phyloP scores from a whole-genome alignment of 2,113 vertebrate species.

The Hypomesus transpacificus region DNA sequence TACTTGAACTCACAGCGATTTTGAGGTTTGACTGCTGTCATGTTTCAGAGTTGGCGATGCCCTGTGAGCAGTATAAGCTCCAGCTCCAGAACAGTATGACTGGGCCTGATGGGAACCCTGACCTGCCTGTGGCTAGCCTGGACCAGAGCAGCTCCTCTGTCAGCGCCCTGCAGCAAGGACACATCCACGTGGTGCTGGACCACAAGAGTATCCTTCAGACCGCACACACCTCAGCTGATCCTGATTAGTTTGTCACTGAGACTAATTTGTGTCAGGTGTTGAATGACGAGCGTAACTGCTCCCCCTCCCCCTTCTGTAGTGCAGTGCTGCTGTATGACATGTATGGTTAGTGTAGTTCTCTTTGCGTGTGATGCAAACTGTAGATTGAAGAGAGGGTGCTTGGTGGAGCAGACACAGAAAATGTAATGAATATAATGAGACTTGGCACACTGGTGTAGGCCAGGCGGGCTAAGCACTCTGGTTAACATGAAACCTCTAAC shows the following conservation, averaged over 20 bases:
- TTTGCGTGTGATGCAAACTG: not conserved
- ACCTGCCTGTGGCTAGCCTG: constrained; percentile 73
- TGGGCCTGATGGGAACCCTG: constrained; percentile 56
- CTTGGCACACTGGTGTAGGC: not conserved
- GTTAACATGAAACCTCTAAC: not conserved
- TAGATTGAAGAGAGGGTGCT: not conserved
- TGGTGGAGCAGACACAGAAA: not conserved
- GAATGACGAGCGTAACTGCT: no score
- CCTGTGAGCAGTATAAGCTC: constrained; percentile 89
- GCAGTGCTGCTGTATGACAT: not conserved
- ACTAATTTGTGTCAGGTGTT: no score
- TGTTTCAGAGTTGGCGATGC: constrained; percentile 81
- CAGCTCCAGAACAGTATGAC: constrained; percentile 82
- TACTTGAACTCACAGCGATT: not conserved
- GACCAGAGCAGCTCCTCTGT: constrained; percentile 73
- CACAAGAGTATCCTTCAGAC: constrained; percentile 74
- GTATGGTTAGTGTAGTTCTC: not conserved
- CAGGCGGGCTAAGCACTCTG: not conserved
- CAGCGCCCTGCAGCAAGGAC: constrained; percentile 65
- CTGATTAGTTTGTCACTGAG: not conserved
- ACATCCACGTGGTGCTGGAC: constrained; percentile 73
- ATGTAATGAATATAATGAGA: not conserved
- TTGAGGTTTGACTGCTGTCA: not conserved
- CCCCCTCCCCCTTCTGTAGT: not conserved
- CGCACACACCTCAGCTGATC: not conserved